These are phyloP conservation scores for Micronycteris hirsuta DNA, from an alignment of 2,113 vertebrate genomes.

Conservation along the genomic window DNA sequence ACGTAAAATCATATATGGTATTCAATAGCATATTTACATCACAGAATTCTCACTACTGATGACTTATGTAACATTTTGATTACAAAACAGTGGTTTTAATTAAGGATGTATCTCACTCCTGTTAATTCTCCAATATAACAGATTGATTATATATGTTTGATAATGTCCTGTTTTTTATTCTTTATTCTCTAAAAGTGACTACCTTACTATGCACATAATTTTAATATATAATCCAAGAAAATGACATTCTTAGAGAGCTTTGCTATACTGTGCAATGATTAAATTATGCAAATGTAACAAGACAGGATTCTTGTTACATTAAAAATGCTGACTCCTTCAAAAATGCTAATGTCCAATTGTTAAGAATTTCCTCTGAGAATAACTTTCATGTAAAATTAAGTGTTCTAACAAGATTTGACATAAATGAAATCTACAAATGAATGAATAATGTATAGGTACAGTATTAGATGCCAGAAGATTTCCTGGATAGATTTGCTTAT, in stretches of 20 bases:
- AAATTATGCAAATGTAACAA: constrained; percentile 48
- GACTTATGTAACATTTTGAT: background rate
- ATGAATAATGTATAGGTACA: constrained; percentile 71
- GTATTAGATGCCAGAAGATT: constrained; percentile 54
- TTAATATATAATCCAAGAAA: constrained; percentile 16
- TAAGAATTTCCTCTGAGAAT: constrained; percentile 67
- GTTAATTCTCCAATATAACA: background rate
- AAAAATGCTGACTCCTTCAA: constrained; percentile 68
- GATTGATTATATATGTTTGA: background rate
- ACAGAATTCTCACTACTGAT: background rate
- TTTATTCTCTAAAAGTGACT: background rate
- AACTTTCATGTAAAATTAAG: constrained; percentile 77
- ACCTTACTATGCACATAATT: background rate
- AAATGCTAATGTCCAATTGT: constrained; percentile 69
- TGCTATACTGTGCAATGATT: constrained; percentile 8
- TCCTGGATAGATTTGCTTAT: constrained; percentile 57
- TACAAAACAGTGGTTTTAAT: background rate
- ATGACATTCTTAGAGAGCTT: constrained; percentile 25
- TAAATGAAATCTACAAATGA: constrained; percentile 71
- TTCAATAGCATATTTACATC: background rate
- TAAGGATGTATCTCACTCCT: background rate
- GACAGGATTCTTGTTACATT: constrained; percentile 53
- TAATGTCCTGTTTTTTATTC: background rate
- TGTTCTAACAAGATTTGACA: constrained; percentile 75
- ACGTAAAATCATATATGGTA: background rate